phyloP scores from a whole-genome alignment of 1,140 invertebrate species.

The Phortica variegata region DNA sequence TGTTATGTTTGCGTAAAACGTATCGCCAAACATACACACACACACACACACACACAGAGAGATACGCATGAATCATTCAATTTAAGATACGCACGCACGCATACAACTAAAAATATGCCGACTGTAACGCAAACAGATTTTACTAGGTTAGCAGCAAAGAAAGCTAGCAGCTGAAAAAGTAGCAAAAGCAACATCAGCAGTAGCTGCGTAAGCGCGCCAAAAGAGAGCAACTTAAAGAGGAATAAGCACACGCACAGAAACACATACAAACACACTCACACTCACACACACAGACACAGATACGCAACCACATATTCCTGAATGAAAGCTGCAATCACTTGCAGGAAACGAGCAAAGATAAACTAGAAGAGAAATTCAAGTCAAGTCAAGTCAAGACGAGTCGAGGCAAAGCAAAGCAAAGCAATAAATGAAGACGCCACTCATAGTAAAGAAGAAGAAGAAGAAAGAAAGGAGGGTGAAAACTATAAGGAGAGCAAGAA shows the following conservation, averaged over 20 bases:
- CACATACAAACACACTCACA: neutral
- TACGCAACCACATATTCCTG: no score
- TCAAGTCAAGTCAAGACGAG: no score
- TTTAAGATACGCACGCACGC: constrained; percentile 16
- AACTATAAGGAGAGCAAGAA: constrained; percentile 3
- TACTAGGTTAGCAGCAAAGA: constrained; percentile 41
- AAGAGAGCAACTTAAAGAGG: constrained; percentile 31
- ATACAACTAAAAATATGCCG: constrained; percentile 50
- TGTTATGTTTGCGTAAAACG: neutral
- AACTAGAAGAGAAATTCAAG: no score
- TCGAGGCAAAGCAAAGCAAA: no score
- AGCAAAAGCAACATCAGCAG: constrained; percentile 17
- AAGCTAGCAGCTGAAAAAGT: neutral
- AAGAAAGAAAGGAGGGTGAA: no score
- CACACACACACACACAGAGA: no score
- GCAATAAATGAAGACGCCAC: no score
- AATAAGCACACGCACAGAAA: constrained; percentile 37
- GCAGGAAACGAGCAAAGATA: no score
- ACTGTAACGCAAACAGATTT: constrained; percentile 55
- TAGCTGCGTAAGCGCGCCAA: constrained; percentile 12
- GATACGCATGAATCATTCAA: neutral
- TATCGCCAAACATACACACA: neutral
- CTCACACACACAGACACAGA: constrained; percentile 1
- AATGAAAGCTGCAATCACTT: no score
- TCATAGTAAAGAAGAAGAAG: no score